These are phyloP conservation scores for Stenoptilia bipunctidactyla DNA, from an alignment of 2,888 invertebrate species.

Conservation along the genomic window DNA sequence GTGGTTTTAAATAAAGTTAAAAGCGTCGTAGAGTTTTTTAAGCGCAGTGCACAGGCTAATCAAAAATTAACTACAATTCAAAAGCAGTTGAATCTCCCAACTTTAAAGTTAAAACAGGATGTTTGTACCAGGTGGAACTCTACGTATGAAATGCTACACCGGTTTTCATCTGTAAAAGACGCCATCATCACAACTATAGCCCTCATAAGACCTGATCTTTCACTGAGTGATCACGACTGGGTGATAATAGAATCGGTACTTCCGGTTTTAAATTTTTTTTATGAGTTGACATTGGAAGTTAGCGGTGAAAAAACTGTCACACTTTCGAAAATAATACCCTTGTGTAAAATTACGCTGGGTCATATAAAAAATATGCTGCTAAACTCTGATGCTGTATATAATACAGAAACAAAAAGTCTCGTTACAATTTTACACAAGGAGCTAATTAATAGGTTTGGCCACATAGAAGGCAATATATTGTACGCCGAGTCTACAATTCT, in stretches of 20 bases:
- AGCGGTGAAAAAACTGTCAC: slow-evolving; percentile 9
- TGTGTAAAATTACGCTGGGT: too few relatives aligned
- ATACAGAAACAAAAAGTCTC: too few relatives aligned
- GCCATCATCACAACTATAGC: not conserved
- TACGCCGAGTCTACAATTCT: slow-evolving; percentile 10
- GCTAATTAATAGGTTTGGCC: slow-evolving; percentile 2
- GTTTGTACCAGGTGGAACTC: slow-evolving; percentile 7
- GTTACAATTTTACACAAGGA: too few relatives aligned
- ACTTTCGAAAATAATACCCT: not conserved
- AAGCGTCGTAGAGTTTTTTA: not conserved
- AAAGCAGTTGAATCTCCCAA: not conserved
- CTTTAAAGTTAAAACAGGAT: slow-evolving; percentile 6
- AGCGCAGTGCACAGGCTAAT: not conserved
- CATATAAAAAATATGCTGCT: too few relatives aligned
- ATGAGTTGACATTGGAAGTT: slow-evolving; percentile 6
- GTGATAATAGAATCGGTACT: not conserved
- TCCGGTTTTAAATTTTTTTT: slow-evolving; percentile 4
- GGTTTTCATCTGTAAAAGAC: not conserved
- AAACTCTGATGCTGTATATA: too few relatives aligned
- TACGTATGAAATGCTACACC: slow-evolving; percentile 4
- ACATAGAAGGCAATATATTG: slow-evolving; percentile 6
- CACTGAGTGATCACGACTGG: not conserved
- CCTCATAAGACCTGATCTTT: not conserved
- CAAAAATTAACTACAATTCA: slow-evolving; percentile 2
- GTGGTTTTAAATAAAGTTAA: not conserved